Conservation (phyloP, 2,888 invertebrate genomes). For the Pollenia griseotomentosa region DNA sequence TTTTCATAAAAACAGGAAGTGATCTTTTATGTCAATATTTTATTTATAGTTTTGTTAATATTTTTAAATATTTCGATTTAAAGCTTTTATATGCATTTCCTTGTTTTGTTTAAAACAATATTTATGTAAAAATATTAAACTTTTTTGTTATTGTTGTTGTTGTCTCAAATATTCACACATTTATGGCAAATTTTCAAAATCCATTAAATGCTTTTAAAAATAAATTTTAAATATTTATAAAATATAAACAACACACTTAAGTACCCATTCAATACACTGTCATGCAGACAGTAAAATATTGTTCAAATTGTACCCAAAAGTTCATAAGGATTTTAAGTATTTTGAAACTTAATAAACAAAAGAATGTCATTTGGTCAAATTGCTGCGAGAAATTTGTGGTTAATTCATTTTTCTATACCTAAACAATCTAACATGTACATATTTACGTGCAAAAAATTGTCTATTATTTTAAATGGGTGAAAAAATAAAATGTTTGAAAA, state of each 20-base stretch:
- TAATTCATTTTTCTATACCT: too few species aligned
- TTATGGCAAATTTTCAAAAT: constrained; percentile 56
- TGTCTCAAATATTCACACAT: constrained; percentile 18
- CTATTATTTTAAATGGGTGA: too few species aligned
- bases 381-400: too few species aligned
- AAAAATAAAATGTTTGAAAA: too few species aligned
- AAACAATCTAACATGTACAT: too few species aligned
- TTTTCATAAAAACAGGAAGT: neutral
- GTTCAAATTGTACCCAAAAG: neutral
- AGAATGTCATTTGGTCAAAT: too few species aligned
- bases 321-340: neutral
- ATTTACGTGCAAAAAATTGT: too few species aligned
- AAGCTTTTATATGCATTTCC: neutral
- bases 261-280: neutral
- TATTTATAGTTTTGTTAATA: neutral
- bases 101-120: constrained; percentile 26
- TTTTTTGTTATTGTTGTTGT: neutral
- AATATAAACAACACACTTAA: neutral
- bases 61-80: neutral
- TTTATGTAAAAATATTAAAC: neutral
- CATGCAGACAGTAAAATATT: neutral
- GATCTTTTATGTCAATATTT: constrained; percentile 3
- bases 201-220: constrained; percentile 70
- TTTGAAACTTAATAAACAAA: too few species aligned
- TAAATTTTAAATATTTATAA: constrained; percentile 41